Base-by-base conservation (phyloP, 2,113 vertebrate species). In the Ochotona curzoniae region DNA sequence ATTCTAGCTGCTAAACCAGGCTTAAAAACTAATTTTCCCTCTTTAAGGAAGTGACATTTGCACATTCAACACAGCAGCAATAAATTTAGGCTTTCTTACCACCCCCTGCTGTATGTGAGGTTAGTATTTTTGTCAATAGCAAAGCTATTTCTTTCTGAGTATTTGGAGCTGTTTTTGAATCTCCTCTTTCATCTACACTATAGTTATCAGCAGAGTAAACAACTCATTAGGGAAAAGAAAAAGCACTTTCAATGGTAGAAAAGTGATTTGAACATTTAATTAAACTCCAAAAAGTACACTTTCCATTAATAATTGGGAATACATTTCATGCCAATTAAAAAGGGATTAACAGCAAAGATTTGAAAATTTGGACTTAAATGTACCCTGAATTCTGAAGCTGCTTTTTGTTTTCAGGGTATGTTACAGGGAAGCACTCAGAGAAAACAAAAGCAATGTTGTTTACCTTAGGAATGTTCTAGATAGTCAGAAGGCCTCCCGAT, bases 21-120 rank as follows among this genome's bases (percentile, higher is more conserved):
- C 95, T 97, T 96, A 96, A 95, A 97, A 97, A 96, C 93, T 93
- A 94, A 96, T 97, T 97, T 97, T 97, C 94, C 70, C 89, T 96
- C 91, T 97, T 97, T 94, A 96, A 97, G 87, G 95, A 93, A 95
- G 91, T 97, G 96, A 93, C 96, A 97, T 96, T 97, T 97, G 91
- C 38, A 28, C 94, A 93, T 91, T 96, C 91, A 87, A 79, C 82
- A 90, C 93, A 90, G 95, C 89, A 94, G 94, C 78, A 95, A 91
- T 97, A 96, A 95, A 97, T 97, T 96, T 95, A 84, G 75, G 83
- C 78, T 95, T 97, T 94, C 95, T 94, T 91, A 87, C 91, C 93
- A 94, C 87, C 93, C 93, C 81, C 87, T 96, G 91, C 83, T 73
- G 79, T 94, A 91, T 81, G 83, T 0, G 18, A 86, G 70, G 63